Percentiles rank a stretch among this genome's conserved stretches.
Evolutionary conservation across 2,888 invertebrate genomes (phyloP).

Genomic region (Resseliella maxima): DNA sequence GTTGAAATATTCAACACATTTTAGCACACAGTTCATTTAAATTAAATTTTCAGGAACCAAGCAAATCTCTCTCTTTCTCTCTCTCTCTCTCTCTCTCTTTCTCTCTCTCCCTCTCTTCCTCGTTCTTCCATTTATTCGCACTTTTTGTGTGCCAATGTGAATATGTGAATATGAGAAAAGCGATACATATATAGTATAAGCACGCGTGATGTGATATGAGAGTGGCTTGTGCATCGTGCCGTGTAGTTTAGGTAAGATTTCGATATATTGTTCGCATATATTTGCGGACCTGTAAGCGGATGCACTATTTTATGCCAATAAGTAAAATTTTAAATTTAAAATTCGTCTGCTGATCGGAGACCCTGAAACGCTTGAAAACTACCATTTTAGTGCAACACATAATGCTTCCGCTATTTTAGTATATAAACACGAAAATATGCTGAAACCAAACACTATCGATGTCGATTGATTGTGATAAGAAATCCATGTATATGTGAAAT

Average conservation of each 20-base stretch:
- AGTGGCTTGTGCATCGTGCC: neutral
- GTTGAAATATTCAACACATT: conserved; percentile 48
- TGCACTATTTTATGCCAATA: conserved; percentile 4
- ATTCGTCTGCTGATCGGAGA: neutral
- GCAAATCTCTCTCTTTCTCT: neutral
- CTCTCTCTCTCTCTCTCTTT: neutral
- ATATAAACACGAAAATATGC: conserved; percentile 23
- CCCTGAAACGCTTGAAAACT: conserved; percentile 14
- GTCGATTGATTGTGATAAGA: conserved; percentile 41
- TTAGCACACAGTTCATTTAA: conserved; percentile 44
- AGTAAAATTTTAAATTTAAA: neutral
- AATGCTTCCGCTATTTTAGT: neutral
- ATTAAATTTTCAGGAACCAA: conserved; percentile 48
- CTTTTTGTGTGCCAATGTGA: neutral
- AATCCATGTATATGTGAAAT: neutral
- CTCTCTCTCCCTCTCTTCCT: too few species aligned
- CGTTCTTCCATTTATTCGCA: too few species aligned
- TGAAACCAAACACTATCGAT: conserved; percentile 25
- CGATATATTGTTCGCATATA: conserved; percentile 16
- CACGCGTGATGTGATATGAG: neutral
- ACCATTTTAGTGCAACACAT: neutral
- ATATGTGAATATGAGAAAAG: neutral
- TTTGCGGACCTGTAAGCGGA: neutral
- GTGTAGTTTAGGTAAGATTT: neutral
- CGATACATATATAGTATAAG: neutral